Base-by-base conservation (phyloP, 2,888 invertebrate genomes). In the Disparrhopalites patrizii region DNA sequence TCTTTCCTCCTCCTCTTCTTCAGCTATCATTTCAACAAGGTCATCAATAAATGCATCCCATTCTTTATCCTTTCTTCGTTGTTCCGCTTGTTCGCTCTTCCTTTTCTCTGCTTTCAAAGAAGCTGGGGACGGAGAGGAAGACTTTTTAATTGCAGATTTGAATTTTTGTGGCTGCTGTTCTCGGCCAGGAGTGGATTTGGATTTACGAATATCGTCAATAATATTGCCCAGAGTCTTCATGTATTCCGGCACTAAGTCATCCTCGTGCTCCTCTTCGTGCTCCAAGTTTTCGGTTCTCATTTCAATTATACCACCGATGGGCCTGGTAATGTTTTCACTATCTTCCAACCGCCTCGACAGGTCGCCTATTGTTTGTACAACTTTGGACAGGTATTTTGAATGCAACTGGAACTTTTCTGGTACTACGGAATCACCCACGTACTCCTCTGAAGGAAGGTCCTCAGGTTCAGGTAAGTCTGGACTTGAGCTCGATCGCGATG, bases 341-440 rank as follows among this genome's bases (percentile, higher is more conserved):
- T 33, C 13, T 23, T 63, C 63, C 18, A 63, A 18, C 30, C 31
- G 55, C 8, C 47, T 40, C 8, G 43, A 40, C 27, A 63, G 27
- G 25, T 63, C 63, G 3, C 63, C 63, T 8, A 62, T 27, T 7
- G 47, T 55, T 63, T 55, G 54, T 13, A 63, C 20, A 3, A 63
- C 63, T 54, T 18, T 63, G 7, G 63, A 63, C 1, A 63, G 63
- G 25, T 63, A 63, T 23, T 63, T 55, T 38, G 63, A 55, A 25
- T 63, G 63, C 4, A 63, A 20, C n/a, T 55, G 31, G 43, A 38
- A 63, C 31, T 63, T 38, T 31, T 54, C 55, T 23, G 38, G 28
- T 13, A 63, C 56, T 31, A 40, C 31, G 1, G 63, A 40, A 27
- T 40, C 36, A 13, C n/a, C 15, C 10, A 15, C 7, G 8, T 25